Percentiles rank a stretch among this genome's conserved stretches.
Conservation (phyloP, 30 jellyfish, hydroid and myxozoan species). For the Catostylus mosaicus region DNA sequence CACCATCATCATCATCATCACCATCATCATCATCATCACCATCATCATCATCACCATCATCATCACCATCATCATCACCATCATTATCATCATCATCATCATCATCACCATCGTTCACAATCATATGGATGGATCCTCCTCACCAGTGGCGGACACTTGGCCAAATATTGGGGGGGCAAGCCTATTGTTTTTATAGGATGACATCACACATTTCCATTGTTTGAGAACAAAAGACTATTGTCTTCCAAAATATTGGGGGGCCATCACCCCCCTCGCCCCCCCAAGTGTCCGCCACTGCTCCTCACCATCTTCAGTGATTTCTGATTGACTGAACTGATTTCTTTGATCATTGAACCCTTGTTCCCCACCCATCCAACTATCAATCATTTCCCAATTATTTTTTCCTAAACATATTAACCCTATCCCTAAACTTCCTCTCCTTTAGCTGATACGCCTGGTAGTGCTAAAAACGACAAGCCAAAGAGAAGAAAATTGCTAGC, state of each 20-base stretch:
- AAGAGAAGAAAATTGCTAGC: conserved; percentile 40
- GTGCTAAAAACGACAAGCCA: conserved; percentile 2
- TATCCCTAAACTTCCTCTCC: background rate
- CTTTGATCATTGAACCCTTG: background rate
- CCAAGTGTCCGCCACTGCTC: background rate
- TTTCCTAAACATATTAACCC: background rate
- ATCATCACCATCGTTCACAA: too few relatives aligned
- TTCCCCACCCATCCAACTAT: background rate
- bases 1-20: too few relatives aligned
- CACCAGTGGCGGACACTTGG: too few relatives aligned
- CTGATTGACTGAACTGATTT: background rate
- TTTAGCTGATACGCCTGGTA: conserved; percentile 37
- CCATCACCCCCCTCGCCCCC: background rate
- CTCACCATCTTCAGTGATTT: background rate
- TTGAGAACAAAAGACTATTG: too few relatives aligned
- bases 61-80: too few relatives aligned
- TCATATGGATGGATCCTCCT: too few relatives aligned
- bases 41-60: too few relatives aligned
- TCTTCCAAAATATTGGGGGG: background rate
- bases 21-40: too few relatives aligned
- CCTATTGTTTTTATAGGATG: too few relatives aligned
- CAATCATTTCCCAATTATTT: background rate
- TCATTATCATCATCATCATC: too few relatives aligned
- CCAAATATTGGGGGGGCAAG: too few relatives aligned
- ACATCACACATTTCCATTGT: too few relatives aligned